Conservation (phyloP, 2,888 invertebrate species). For the Helleia helle region DNA sequence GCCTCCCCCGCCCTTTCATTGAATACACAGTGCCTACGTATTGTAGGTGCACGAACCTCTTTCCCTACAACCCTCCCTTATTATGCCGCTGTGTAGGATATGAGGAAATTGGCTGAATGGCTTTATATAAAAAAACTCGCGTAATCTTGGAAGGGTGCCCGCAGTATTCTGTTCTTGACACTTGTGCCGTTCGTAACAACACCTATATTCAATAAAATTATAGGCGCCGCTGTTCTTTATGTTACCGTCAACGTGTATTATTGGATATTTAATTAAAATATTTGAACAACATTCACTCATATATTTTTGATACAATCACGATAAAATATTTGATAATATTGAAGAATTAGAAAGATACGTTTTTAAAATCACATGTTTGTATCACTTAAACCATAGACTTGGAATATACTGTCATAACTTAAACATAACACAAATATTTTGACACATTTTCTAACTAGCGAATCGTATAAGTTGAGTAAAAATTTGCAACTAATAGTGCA, state of each 20-base stretch:
- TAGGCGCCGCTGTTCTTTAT: conserved; percentile 6
- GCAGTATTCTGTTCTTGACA: conserved; percentile 60
- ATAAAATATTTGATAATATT: too few species aligned
- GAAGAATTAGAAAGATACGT: too few species aligned
- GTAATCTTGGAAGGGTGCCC: conserved; percentile 59
- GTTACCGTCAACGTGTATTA: conserved; percentile 5
- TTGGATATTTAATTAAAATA: too few species aligned
- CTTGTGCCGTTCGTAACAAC: conserved; percentile 37
- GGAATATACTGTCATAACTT: too few species aligned
- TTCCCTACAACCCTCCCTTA: conserved; percentile 66
- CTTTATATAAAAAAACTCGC: conserved; percentile 68
- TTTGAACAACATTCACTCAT: too few species aligned
- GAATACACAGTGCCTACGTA: conserved; percentile 49
- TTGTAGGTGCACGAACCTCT: conserved; percentile 64
- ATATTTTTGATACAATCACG: too few species aligned
- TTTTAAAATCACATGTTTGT: too few species aligned
- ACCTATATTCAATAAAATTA: conserved; percentile 32
- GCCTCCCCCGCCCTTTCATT: conserved; percentile 41
- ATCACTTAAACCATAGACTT: too few species aligned
- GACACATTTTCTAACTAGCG: too few species aligned
- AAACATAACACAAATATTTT: too few species aligned
- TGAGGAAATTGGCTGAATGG: conserved; percentile 72
- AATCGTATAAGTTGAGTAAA: too few species aligned
- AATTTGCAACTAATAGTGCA: too few species aligned
- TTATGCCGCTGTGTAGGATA: conserved; percentile 67